A percentile compares a stretch with the other conserved stretches of the same genome.
Evolutionary conservation across 2,797 vertebrate genomes (phyloP).

Genomic region (Manis pentadactyla): DNA sequence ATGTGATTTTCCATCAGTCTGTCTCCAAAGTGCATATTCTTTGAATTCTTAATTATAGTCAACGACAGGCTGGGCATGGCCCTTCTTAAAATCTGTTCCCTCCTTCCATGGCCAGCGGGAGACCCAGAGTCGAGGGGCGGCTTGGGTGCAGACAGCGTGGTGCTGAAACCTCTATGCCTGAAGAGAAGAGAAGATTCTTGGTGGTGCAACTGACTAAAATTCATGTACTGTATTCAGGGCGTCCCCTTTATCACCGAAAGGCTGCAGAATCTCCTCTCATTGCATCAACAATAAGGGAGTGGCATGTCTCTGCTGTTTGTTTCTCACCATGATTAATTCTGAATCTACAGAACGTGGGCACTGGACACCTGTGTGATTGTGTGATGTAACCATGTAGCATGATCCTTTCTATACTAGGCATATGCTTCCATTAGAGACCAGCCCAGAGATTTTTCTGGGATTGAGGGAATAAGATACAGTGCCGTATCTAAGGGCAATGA

Average conservation of each 20-base stretch:
- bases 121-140: not conserved
- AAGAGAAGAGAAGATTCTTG: not conserved
- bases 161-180: not conserved
- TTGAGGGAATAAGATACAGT: not conserved
- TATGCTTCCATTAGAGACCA: not conserved
- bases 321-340: not conserved
- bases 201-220: not conserved
- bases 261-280: not conserved
- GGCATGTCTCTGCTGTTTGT: not conserved
- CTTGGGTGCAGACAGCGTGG: not conserved
- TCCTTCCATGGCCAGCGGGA: not conserved
- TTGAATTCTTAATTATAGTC: not conserved
- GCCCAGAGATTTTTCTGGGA: not conserved
- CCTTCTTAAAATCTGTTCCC: not conserved
- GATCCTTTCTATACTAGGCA: not conserved
- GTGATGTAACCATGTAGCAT: not conserved
- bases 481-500: not conserved
- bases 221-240: not conserved
- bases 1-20: not conserved
- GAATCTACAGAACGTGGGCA: not conserved
- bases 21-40: not conserved
- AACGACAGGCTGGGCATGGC: not conserved
- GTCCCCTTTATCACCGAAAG: not conserved
- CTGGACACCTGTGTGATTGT: not conserved
- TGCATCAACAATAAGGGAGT: not conserved